A percentile compares a stretch with the other conserved stretches of the same genome.
These are phyloP conservation scores for Albula goreensis DNA, from an alignment of 2,113 vertebrate species.

Conservation along the genomic window DNA sequence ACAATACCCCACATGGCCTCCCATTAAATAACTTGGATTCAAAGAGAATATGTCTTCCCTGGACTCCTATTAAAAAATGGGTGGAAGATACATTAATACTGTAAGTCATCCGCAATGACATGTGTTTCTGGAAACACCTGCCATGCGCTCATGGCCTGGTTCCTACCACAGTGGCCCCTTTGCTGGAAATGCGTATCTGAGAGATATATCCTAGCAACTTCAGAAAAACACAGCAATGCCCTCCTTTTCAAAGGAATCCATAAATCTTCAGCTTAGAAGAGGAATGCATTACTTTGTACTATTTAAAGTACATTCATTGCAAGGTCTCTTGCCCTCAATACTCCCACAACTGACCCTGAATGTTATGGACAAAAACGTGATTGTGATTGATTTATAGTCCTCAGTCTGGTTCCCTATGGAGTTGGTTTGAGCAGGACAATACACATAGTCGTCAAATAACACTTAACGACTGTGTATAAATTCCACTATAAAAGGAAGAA, in stretches of 20 bases:
- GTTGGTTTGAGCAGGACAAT: not conserved
- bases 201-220: not conserved
- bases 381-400: not conserved
- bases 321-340: conserved; percentile 12
- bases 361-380: not conserved
- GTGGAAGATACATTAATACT: not conserved
- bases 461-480: conserved; percentile 15
- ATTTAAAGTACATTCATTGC: not conserved
- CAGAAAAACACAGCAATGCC: conserved; percentile 16
- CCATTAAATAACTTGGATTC: not conserved
- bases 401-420: not conserved
- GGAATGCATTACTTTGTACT: conserved; percentile 7
- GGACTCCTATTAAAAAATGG: not conserved
- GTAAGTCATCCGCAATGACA: not conserved
- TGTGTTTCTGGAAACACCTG: conserved; percentile 27
- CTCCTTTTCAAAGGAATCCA: not conserved
- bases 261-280: conserved; percentile 7
- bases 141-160: conserved; percentile 14
- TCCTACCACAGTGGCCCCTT: conserved; percentile 25
- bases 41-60: conserved; percentile 6
- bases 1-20: not conserved
- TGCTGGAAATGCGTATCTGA: not conserved
- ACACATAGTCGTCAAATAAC: not conserved
- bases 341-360: not conserved
- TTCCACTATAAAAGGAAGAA: conserved; percentile 60